Evolutionary conservation across 2,113 vertebrate genomes (phyloP), one percentile per base, ranked within the genome.

Genomic region (Chaetorhynchus papuensis): DNA sequence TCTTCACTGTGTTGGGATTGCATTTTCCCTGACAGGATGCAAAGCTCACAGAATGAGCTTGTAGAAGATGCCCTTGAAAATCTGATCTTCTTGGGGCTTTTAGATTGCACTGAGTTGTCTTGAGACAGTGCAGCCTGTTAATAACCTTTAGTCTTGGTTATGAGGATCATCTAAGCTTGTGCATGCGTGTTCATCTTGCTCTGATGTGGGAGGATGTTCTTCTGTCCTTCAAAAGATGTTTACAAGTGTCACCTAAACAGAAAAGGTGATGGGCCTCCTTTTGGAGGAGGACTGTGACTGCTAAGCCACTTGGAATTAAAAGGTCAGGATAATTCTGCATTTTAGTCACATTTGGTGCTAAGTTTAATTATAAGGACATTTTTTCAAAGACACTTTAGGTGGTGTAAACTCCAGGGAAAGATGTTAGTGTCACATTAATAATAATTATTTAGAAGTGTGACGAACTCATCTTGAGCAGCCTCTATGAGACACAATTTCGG

Each of bases 401-500:
- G 49, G 27, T 18, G 1, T 93, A 88, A 91, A 90, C 61, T 93
- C 90, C 49, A 52, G 37, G 33, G 56, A 91, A 66, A 63, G 44
- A 83, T 44, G 41, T 66, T 87, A 76, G 37, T 77, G 75, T 93
- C 63, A 71, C 41, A 15, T 94, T 93, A 95, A 84, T 94, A 95
- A 74, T 92, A 88, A 95, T 96, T 93, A 90, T 88, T 93, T 71
- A 86, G 65, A 86, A 95, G 75, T 78, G 59, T 79, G 82, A 80
- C 83, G 90, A 85, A 56, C 71, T 94, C 61, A 64, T 86, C 71
- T 90, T 54, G 56, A 94, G 71, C 76, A 92, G 85, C 76, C 20
- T 92, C 72, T 90, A 70, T 91, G 66, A 94, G 47, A 53, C 35
- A 24, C 59, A 53, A 74, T 80, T 80, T 90, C 0, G 0, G 72